Evolutionary conservation across 2,888 invertebrate species (phyloP).

Genomic region (Cataglyphis cursor): DNA sequence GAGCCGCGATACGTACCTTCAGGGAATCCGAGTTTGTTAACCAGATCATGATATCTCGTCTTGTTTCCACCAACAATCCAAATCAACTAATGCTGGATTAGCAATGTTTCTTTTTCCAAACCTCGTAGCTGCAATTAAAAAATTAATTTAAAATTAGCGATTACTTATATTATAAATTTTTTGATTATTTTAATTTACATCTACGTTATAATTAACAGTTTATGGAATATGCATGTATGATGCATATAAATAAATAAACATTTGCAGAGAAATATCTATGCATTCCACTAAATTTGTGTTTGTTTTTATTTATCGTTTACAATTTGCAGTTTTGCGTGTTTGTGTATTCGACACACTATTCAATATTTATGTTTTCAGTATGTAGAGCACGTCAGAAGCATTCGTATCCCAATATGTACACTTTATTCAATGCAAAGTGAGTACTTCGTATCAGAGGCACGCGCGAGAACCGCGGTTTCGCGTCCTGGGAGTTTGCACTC

Average conservation of each 20-base stretch:
- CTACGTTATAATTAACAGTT: neutral
- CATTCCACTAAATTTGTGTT: neutral
- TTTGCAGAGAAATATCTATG: neutral
- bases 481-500: slow-evolving; percentile 22
- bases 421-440: slow-evolving; percentile 38
- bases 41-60: neutral
- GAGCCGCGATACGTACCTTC: slow-evolving; percentile 7
- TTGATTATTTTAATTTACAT: slow-evolving; percentile 1
- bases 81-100: slow-evolving; percentile 12
- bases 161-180: neutral
- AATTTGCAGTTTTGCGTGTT: neutral
- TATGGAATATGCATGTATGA: neutral
- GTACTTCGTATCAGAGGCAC: slow-evolving; percentile 42
- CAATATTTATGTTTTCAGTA: slow-evolving; percentile 10
- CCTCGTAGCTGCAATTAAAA: neutral
- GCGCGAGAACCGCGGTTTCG: slow-evolving; percentile 45
- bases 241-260: no score
- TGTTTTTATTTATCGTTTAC: neutral
- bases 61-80: slow-evolving; percentile 4
- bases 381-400: slow-evolving; percentile 30
- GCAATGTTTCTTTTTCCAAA: neutral
- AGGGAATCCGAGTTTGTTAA: neutral
- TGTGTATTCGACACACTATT: neutral
- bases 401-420: slow-evolving; percentile 41
- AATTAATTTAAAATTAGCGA: neutral